These are phyloP conservation scores for Syngnathus acus DNA, from an alignment of 2,797 vertebrate genomes.

Conservation along the genomic window DNA sequence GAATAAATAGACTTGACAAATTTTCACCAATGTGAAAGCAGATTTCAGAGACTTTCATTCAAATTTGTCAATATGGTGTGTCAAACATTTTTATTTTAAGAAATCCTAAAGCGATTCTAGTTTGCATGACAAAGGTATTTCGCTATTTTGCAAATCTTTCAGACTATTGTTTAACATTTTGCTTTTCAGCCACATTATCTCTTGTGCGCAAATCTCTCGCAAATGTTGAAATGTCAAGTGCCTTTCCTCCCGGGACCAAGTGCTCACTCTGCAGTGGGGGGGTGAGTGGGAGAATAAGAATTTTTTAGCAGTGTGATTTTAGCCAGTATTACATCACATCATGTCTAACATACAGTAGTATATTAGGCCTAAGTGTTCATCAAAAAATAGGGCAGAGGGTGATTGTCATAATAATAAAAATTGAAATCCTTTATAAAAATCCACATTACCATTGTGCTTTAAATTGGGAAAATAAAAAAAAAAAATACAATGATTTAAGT, in stretches of 20 bases:
- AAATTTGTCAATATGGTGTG: too few relatives aligned
- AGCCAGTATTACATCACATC: too few relatives aligned
- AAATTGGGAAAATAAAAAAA: too few relatives aligned
- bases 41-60: background rate
- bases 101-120: background rate
- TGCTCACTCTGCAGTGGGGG: background rate
- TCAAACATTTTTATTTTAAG: background rate
- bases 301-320: background rate
- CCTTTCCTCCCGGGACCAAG: conserved; percentile 15
- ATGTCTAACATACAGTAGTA: too few relatives aligned
- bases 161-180: background rate
- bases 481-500: too few relatives aligned
- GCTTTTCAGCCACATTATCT: background rate
- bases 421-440: too few relatives aligned
- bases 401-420: too few relatives aligned
- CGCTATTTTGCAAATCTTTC: background rate
- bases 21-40: background rate
- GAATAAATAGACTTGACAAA: background rate
- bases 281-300: background rate
- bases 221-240: conserved; percentile 49
- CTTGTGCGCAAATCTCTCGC: conserved; percentile 16
- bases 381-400: too few relatives aligned
- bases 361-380: too few relatives aligned
- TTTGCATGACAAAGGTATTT: background rate
- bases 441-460: too few relatives aligned